phyloP scores from a whole-genome alignment of 2,888 invertebrate genomes.

The Cyaniris semiargus region DNA sequence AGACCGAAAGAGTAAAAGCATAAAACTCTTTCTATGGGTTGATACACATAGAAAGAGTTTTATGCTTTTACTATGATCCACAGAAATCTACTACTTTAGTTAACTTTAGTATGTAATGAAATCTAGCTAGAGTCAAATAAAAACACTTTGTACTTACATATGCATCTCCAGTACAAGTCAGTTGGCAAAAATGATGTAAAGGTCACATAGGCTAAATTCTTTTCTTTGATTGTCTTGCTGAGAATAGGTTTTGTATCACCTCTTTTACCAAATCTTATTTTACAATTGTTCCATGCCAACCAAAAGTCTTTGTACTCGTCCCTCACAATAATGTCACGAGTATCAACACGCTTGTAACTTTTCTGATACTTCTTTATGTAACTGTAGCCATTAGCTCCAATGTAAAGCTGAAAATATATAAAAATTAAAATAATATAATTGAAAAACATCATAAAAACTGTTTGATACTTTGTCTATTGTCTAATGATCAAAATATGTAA shows the following conservation, averaged over 20 bases:
- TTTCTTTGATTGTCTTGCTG: constrained; percentile 41
- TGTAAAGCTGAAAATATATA: constrained; percentile 32
- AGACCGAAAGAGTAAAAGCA: too few species aligned
- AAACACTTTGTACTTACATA: constrained; percentile 49
- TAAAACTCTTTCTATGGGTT: too few species aligned
- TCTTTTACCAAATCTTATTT: constrained; percentile 61
- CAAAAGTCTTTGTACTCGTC: constrained; percentile 71
- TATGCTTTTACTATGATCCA: too few species aligned
- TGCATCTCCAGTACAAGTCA: constrained; percentile 49
- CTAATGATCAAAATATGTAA: too few species aligned
- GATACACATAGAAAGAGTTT: too few species aligned
- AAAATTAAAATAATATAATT: background rate
- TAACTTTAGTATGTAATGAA: too few species aligned
- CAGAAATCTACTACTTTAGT: too few species aligned
- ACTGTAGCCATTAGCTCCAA: constrained; percentile 33
- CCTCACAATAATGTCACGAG: constrained; percentile 58
- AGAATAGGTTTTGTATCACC: constrained; percentile 55
- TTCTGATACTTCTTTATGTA: constrained; percentile 31
- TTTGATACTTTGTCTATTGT: too few species aligned
- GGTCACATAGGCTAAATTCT: constrained; percentile 48
- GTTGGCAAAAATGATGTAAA: constrained; percentile 38
- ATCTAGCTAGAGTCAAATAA: too few species aligned
- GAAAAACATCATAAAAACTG: too few species aligned
- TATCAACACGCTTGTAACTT: constrained; percentile 18
- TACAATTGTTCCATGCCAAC: constrained; percentile 72